Conservation (phyloP, 2,888 invertebrate species). For the Thysanoteuthis rhombus region DNA sequence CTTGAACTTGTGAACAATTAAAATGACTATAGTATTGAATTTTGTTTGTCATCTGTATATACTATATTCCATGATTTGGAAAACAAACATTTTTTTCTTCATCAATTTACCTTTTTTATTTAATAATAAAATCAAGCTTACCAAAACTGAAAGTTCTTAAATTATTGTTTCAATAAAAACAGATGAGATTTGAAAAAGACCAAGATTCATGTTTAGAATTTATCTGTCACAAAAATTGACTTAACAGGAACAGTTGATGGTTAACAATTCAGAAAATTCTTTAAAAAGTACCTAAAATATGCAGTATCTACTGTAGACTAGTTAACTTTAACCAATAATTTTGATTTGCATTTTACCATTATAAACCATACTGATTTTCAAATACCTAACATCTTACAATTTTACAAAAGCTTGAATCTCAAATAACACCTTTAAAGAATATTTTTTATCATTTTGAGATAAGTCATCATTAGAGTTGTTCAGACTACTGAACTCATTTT, state of each 20-base stretch:
- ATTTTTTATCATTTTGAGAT: background rate
- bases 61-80: background rate
- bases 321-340: background rate
- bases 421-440: background rate
- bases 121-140: background rate
- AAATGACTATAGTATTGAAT: background rate
- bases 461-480: background rate
- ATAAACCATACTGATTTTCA: background rate
- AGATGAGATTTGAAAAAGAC: background rate
- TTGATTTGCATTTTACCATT: background rate
- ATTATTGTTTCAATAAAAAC: background rate
- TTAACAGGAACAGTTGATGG: background rate
- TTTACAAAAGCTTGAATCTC: background rate
- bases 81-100: background rate
- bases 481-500: background rate
- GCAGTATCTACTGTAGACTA: background rate
- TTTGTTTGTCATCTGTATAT: background rate
- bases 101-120: background rate
- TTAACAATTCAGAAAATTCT: background rate
- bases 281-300: background rate
- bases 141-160: background rate
- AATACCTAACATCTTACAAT: background rate
- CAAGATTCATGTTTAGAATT: background rate
- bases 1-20: background rate
- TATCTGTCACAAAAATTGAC: background rate